A percentile compares a stretch with the other conserved stretches of the same genome.
These are phyloP conservation scores for Cistogaster globosa DNA, from an alignment of 2,888 invertebrate species.

Conservation along the genomic window DNA sequence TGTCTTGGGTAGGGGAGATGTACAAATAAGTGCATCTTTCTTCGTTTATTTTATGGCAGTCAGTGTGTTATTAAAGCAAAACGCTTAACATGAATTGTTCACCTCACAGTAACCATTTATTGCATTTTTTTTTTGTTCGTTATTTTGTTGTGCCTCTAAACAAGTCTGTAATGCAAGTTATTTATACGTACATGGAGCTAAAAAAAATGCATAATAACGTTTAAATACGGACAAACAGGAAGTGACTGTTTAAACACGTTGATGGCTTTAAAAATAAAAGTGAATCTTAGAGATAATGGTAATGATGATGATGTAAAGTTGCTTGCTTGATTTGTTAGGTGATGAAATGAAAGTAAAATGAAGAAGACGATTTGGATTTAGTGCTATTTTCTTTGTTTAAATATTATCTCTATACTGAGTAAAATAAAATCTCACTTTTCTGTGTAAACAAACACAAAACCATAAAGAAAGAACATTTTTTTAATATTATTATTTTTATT, in stretches of 20 bases:
- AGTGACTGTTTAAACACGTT: constrained; percentile 45
- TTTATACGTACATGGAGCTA: background rate
- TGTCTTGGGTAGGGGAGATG: constrained; percentile 16
- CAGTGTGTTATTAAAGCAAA: constrained; percentile 68
- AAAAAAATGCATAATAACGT: constrained; percentile 16
- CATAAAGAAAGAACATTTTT: too few species aligned
- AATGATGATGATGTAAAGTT: constrained; percentile 1
- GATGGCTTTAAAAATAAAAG: constrained; percentile 49
- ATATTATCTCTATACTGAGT: background rate
- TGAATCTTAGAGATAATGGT: constrained; percentile 40
- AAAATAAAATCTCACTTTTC: too few species aligned
- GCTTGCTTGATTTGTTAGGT: constrained; percentile 9
- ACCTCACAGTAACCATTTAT: constrained; percentile 24
- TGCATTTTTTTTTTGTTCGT: constrained; percentile 6
- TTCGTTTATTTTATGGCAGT: constrained; percentile 42
- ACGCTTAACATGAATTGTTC: constrained; percentile 29
- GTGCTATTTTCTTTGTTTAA: background rate
- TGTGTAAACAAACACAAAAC: too few species aligned
- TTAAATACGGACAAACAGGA: constrained; percentile 64
- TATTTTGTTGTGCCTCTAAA: constrained; percentile 1
- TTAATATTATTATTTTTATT: too few species aligned
- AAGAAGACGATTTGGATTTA: background rate
- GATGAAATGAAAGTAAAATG: constrained; percentile 56
- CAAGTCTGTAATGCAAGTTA: constrained; percentile 3
- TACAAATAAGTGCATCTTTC: background rate